A percentile compares a stretch with the other conserved stretches of the same genome.
Evolutionary conservation across 2,888 invertebrate genomes (phyloP).

Genomic region (Eupithecia insigniata): DNA sequence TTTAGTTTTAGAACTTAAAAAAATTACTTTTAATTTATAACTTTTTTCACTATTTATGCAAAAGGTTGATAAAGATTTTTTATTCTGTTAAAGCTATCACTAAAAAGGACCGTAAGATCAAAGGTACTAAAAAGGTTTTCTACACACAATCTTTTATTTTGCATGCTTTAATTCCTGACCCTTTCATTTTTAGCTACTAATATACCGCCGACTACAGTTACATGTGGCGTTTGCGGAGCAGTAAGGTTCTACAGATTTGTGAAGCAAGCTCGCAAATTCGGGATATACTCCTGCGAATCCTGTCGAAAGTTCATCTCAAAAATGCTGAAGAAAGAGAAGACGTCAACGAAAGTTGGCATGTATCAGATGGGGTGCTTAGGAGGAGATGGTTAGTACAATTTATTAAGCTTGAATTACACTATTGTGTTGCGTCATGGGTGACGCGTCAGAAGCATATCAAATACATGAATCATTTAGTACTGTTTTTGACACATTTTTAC

Average conservation of each 20-base stretch:
- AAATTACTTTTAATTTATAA: background rate
- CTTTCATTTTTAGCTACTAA: conserved; percentile 74
- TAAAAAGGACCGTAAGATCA: conserved; percentile 5
- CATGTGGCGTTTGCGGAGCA: conserved; percentile 92
- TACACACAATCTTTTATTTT: background rate
- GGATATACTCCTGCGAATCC: conserved; percentile 92
- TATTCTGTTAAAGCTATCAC: conserved; percentile 15
- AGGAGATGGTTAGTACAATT: conserved; percentile 82
- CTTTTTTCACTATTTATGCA: background rate
- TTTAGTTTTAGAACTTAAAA: background rate
- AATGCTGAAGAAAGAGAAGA: conserved; percentile 88
- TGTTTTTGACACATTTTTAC: background rate
- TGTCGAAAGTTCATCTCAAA: conserved; percentile 94
- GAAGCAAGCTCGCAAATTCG: conserved; percentile 92
- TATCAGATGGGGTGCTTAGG: conserved; percentile 87
- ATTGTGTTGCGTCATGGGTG: background rate
- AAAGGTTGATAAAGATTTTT: conserved; percentile 23
- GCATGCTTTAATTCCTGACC: conserved; percentile 12
- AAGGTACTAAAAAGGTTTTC: conserved; percentile 9
- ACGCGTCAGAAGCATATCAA: background rate
- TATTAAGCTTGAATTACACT: conserved; percentile 6
- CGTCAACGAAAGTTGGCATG: conserved; percentile 82
- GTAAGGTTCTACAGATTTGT: conserved; percentile 90
- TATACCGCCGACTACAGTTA: conserved; percentile 85
- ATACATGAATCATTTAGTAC: background rate